Percentiles rank a stretch among this genome's conserved stretches.
Evolutionary conservation across 1,140 invertebrate genomes (phyloP).

Genomic region (Leptoteleia sp.): DNA sequence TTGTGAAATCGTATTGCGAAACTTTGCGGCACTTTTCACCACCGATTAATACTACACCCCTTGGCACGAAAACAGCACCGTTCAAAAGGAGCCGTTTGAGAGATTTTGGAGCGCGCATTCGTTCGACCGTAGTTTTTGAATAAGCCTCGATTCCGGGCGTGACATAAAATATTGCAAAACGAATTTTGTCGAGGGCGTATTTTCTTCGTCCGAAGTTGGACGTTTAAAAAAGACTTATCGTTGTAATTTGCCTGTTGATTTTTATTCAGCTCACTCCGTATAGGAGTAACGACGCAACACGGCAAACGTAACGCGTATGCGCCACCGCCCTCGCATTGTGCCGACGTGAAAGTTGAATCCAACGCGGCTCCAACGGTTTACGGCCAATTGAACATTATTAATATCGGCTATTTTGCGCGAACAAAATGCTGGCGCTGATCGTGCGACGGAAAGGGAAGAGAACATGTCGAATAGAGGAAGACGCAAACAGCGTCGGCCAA

Average conservation of each 20-base stretch:
- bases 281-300: slow-evolving; percentile 49
- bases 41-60: too few relatives aligned
- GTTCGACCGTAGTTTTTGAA: too few relatives aligned
- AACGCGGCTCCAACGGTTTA: slow-evolving; percentile 45
- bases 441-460: slow-evolving; percentile 25
- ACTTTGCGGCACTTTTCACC: too few relatives aligned
- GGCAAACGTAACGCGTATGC: slow-evolving; percentile 50
- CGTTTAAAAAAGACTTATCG: slow-evolving; percentile 15
- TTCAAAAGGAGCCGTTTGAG: too few relatives aligned
- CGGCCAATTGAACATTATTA: slow-evolving; percentile 62
- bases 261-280: slow-evolving; percentile 22
- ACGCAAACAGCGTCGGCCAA: slow-evolving; percentile 21
- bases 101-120: too few relatives aligned
- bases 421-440: slow-evolving; percentile 11
- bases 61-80: too few relatives aligned
- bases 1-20: too few relatives aligned
- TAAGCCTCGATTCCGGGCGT: too few relatives aligned
- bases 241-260: slow-evolving; percentile 25
- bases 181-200: background rate
- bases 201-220: background rate
- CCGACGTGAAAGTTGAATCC: slow-evolving; percentile 63
- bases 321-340: slow-evolving; percentile 63
- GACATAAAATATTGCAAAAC: too few relatives aligned
- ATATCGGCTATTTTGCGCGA: slow-evolving; percentile 53
- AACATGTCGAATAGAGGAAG: slow-evolving; percentile 34